Conservation (phyloP, 1,140 invertebrate genomes). For the Drosophila oshimai region DNA sequence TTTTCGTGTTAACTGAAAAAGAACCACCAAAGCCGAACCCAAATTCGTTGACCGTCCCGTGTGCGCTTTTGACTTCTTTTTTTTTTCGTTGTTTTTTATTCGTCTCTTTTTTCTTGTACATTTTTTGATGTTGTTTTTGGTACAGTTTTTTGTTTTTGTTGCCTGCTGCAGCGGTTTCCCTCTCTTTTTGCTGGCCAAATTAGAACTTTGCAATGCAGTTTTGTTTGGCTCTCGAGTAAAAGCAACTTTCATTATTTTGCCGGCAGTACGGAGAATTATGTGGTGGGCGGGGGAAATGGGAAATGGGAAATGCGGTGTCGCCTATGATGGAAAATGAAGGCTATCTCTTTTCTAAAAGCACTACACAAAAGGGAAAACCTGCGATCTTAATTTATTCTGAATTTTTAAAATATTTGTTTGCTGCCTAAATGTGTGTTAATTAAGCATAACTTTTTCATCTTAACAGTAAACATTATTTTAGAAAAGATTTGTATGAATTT, state of each 20-base stretch:
- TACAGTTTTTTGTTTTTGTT: constrained; percentile 43
- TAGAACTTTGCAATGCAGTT: constrained; percentile 59
- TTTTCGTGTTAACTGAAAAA: constrained; percentile 71
- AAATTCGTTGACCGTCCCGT: constrained; percentile 38
- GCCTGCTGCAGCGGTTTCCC: constrained; percentile 33
- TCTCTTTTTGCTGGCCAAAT: constrained; percentile 43
- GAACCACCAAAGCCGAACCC: constrained; percentile 48
- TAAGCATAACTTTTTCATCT: too few relatives aligned
- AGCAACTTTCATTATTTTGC: constrained; percentile 50
- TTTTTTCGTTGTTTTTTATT: constrained; percentile 14
- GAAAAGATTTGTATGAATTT: too few relatives aligned
- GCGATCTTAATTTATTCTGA: too few relatives aligned
- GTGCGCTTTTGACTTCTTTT: constrained; percentile 55
- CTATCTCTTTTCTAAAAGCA: constrained; percentile 10
- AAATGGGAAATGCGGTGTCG: neutral
- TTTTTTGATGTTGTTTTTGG: constrained; percentile 1
- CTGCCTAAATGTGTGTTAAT: too few relatives aligned
- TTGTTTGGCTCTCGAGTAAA: constrained; percentile 20
- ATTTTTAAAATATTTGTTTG: too few relatives aligned
- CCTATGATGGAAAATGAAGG: neutral
- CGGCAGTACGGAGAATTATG: constrained; percentile 26
- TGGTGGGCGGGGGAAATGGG: too few relatives aligned
- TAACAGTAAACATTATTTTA: too few relatives aligned
- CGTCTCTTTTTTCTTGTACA: too few relatives aligned
- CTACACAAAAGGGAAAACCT: neutral